Percentiles rank a stretch among this genome's conserved stretches.
Evolutionary conservation across 2,888 invertebrate species (phyloP).

Genomic region (Rapana venosa): DNA sequence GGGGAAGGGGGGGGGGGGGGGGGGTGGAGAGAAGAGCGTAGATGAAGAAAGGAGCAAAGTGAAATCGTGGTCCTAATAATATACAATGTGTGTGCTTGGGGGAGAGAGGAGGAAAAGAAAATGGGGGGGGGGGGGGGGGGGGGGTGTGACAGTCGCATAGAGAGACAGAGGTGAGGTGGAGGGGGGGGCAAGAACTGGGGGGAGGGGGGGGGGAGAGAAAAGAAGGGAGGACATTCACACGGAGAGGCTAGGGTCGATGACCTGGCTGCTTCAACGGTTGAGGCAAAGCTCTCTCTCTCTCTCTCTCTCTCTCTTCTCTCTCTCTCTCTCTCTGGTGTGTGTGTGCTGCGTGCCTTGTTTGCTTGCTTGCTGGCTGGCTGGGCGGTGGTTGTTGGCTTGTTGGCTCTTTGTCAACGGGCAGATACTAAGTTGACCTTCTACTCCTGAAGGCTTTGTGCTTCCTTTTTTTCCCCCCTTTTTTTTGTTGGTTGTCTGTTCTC

Average conservation of each 20-base stretch:
- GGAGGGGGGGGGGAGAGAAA: constrained; percentile 16
- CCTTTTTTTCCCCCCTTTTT: not conserved
- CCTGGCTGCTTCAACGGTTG: not conserved
- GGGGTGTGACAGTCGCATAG: not conserved
- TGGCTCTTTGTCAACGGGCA: constrained; percentile 2
- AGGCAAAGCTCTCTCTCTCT: not conserved
- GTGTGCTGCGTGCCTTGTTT: too few species aligned
- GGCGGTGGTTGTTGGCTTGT: not conserved
- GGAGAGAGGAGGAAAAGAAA: not conserved
- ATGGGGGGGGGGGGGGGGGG: not conserved
- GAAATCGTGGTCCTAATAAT: too few species aligned
- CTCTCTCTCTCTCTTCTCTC: not conserved
- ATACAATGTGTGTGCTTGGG: not conserved
- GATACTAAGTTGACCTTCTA: not conserved
- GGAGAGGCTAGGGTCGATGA: constrained; percentile 26
- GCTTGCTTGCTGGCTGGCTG: too few species aligned
- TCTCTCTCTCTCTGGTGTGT: not conserved
- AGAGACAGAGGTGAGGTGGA: not conserved
- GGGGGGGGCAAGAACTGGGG: not conserved
- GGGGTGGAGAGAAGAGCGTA: not conserved
- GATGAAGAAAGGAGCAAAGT: too few species aligned
- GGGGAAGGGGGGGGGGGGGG: too few species aligned
- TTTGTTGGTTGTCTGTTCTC: not conserved
- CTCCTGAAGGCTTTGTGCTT: not conserved
- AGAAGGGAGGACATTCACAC: constrained; percentile 30